Conservation (phyloP, 2,888 invertebrate genomes). For the Laspeyria flexula region DNA sequence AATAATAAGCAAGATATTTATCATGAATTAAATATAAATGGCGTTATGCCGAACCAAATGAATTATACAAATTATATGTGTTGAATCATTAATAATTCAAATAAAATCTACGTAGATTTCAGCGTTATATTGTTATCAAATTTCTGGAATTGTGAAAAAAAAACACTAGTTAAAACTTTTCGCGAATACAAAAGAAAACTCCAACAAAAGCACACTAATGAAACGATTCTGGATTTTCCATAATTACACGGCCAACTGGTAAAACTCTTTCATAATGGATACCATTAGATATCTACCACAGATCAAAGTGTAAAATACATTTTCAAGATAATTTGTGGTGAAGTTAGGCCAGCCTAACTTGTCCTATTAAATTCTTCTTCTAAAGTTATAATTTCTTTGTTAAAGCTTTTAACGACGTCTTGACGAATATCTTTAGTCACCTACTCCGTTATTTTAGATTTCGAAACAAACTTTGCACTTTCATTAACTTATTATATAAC, state of each 20-base stretch:
- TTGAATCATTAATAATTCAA: no score
- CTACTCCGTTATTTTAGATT: constrained; percentile 39
- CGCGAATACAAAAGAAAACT: not conserved
- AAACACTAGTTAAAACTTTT: no score
- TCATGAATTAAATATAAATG: no score
- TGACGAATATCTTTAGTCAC: constrained; percentile 37
- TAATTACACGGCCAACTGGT: constrained; percentile 16
- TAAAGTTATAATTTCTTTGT: constrained; percentile 43
- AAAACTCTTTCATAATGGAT: constrained; percentile 16
- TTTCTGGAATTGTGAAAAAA: no score
- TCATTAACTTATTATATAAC: constrained; percentile 35
- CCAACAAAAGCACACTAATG: not conserved
- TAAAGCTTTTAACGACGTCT: constrained; percentile 44
- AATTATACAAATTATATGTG: no score
- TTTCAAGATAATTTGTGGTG: constrained; percentile 37
- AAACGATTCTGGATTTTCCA: not conserved
- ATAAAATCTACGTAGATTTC: no score
- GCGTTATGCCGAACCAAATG: no score
- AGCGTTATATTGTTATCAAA: no score
- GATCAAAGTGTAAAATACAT: constrained; percentile 32
- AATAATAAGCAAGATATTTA: no score
- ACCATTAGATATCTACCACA: constrained; percentile 22
- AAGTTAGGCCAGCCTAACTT: constrained; percentile 30
- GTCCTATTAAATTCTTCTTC: constrained; percentile 42
- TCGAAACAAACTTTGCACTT: constrained; percentile 40